Evolutionary conservation across 2,113 vertebrate genomes (phyloP).

Genomic region (Brachirus orientalis): DNA sequence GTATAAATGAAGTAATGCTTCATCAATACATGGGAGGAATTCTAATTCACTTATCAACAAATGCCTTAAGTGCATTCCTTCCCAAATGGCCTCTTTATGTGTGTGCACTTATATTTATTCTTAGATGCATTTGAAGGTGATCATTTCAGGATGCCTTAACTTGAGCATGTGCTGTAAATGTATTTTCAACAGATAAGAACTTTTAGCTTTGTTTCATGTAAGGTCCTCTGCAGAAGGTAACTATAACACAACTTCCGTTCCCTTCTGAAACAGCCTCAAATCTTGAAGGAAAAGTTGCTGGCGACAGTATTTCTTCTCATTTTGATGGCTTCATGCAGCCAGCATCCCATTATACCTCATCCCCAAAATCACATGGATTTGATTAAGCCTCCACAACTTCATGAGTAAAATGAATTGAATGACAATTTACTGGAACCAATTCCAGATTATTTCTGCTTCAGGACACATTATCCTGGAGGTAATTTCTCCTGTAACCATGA

Average conservation of each 20-base stretch:
- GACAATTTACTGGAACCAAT: constrained; percentile 5
- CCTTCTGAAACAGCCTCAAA: background rate
- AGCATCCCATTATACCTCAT: background rate
- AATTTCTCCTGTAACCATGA: background rate
- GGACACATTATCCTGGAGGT: constrained; percentile 16
- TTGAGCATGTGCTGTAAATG: constrained; percentile 1
- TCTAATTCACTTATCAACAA: too few relatives aligned
- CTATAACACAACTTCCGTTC: background rate
- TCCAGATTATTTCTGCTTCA: background rate
- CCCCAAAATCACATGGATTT: constrained; percentile 8
- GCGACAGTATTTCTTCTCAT: background rate
- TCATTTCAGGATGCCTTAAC: background rate
- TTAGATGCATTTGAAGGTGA: constrained; percentile 9
- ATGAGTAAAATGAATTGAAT: background rate
- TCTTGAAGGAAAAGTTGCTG: background rate
- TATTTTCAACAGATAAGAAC: too few relatives aligned
- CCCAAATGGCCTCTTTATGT: too few relatives aligned
- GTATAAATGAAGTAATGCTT: too few relatives aligned
- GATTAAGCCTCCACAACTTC: background rate
- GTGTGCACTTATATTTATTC: too few relatives aligned
- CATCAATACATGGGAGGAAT: too few relatives aligned
- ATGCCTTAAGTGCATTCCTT: too few relatives aligned
- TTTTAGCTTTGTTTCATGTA: too few relatives aligned
- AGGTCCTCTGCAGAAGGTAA: too few relatives aligned
- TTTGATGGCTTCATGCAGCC: background rate